phyloP scores from a whole-genome alignment of 1,140 invertebrate species.

The Micrasema minimum region DNA sequence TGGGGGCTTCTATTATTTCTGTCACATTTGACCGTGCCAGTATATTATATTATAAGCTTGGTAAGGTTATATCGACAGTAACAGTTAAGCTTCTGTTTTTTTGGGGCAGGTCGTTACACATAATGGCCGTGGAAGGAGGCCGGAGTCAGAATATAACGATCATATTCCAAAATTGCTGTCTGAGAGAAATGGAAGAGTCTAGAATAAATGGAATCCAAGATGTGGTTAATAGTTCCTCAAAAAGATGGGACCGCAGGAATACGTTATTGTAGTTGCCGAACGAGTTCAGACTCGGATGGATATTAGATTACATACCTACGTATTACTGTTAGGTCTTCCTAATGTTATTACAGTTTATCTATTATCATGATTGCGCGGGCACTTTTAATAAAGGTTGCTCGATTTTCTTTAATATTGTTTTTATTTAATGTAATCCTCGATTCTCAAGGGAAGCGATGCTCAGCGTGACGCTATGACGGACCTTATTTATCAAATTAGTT shows the following conservation, averaged over 20 bases:
- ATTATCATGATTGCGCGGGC: too few species aligned
- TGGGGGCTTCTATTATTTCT: slow-evolving; percentile 23
- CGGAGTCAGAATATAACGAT: slow-evolving; percentile 23
- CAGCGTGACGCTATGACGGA: too few species aligned
- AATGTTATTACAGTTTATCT: too few species aligned
- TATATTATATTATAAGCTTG: neutral
- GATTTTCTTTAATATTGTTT: too few species aligned
- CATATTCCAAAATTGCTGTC: slow-evolving; percentile 33
- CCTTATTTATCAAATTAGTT: neutral
- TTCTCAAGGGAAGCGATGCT: too few species aligned
- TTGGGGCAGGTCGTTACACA: slow-evolving; percentile 15
- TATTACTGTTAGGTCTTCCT: too few species aligned
- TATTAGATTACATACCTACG: too few species aligned
- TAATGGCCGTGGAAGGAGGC: slow-evolving; percentile 17
- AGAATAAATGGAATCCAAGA: slow-evolving; percentile 31
- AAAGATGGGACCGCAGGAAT: neutral
- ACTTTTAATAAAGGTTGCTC: too few species aligned
- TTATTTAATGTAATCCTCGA: too few species aligned
- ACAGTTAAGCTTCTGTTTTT: slow-evolving; percentile 31
- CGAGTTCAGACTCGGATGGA: slow-evolving; percentile 5
- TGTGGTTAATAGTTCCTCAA: slow-evolving; percentile 23
- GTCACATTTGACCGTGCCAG: slow-evolving; percentile 18
- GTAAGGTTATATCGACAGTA: neutral
- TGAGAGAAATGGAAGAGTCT: slow-evolving; percentile 25
- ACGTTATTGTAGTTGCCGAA: slow-evolving; percentile 10